A percentile compares a stretch with the other conserved stretches of the same genome.
These are phyloP conservation scores for Plutomurus gul DNA, from an alignment of 1,140 invertebrate species.

Conservation along the genomic window DNA sequence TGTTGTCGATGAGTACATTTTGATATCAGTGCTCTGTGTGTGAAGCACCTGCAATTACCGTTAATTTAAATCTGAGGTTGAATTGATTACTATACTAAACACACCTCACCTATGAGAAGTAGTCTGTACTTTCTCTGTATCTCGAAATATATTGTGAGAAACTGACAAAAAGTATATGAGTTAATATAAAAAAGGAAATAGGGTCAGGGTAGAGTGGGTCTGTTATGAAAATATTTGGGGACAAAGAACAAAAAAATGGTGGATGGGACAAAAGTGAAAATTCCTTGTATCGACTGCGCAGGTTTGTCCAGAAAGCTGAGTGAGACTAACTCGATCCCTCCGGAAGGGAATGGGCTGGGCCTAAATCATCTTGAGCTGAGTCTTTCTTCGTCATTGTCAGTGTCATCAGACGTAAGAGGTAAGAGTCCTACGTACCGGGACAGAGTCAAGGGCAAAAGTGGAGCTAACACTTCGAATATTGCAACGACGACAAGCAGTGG, in stretches of 20 bases:
- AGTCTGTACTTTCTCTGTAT: background rate
- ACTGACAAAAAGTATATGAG: background rate
- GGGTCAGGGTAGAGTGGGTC: background rate
- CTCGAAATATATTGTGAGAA: background rate
- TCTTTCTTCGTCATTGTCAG: background rate
- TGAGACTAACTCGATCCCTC: constrained; percentile 1
- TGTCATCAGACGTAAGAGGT: background rate
- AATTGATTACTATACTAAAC: too few species aligned
- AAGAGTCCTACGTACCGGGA: constrained; percentile 14
- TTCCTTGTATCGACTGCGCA: constrained; percentile 18
- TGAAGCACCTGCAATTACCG: too few species aligned
- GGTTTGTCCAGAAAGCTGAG: background rate
- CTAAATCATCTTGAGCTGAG: background rate
- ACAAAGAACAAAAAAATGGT: background rate
- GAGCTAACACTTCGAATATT: too few species aligned
- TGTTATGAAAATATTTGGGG: background rate
- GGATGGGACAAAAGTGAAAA: constrained; percentile 16
- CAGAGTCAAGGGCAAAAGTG: constrained; percentile 15
- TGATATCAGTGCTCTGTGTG: too few species aligned
- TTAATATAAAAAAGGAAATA: background rate
- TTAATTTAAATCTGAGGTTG: too few species aligned
- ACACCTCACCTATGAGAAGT: background rate
- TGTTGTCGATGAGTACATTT: too few species aligned
- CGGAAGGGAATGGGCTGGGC: constrained; percentile 22
- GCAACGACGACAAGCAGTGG: constrained; percentile 8